Percentiles rank a stretch among this genome's conserved stretches.
Evolutionary conservation across 2,888 invertebrate genomes (phyloP).

Genomic region (Drosophila neonasuta): DNA sequence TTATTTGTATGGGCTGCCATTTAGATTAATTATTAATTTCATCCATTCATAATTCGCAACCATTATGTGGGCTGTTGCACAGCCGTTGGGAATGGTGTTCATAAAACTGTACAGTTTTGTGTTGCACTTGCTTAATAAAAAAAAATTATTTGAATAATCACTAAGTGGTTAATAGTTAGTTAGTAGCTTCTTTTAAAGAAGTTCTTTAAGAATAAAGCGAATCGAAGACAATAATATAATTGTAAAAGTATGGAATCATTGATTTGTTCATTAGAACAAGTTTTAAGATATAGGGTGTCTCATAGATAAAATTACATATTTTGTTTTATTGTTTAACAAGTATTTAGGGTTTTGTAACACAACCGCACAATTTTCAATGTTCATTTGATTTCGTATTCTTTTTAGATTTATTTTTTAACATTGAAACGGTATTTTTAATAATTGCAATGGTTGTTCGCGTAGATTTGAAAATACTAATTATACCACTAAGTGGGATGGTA

Average conservation of each 20-base stretch:
- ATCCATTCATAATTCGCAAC: not conserved
- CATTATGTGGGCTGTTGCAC: not conserved
- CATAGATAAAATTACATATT: not conserved
- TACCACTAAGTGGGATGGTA: not conserved
- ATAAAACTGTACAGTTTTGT: not conserved
- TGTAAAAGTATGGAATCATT: not conserved
- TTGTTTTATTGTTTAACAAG: not conserved
- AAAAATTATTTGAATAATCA: not conserved
- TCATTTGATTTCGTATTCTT: too few species aligned
- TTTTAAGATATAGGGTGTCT: not conserved
- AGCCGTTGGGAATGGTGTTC: not conserved
- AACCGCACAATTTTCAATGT: too few species aligned
- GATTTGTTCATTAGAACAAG: not conserved
- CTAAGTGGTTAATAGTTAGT: too few species aligned
- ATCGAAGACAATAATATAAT: not conserved
- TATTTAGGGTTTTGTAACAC: too few species aligned
- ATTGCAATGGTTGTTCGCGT: too few species aligned
- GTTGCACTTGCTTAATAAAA: not conserved
- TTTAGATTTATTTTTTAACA: too few species aligned
- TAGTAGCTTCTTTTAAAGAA: too few species aligned
- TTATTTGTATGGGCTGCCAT: not conserved
- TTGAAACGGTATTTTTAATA: too few species aligned
- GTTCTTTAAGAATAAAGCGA: too few species aligned
- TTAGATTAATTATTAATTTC: not conserved
- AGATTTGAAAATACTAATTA: not conserved